phyloP scores from a whole-genome alignment of 2,113 vertebrate genomes.

The Apeltes quadracus region DNA sequence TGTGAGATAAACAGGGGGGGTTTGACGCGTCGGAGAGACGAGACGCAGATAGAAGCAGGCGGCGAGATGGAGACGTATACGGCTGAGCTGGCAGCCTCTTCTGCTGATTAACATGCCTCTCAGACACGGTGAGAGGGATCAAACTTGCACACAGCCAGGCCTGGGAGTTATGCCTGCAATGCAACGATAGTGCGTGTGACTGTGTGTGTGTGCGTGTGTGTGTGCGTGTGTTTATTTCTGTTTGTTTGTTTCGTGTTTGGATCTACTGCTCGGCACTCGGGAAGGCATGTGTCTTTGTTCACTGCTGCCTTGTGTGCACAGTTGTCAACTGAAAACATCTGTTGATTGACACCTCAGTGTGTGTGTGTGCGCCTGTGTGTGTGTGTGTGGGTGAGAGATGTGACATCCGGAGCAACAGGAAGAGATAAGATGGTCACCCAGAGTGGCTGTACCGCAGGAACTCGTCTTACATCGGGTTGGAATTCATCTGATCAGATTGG shows the following conservation, averaged over 20 bases:
- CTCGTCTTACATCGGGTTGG: constrained; percentile 32
- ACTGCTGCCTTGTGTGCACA: constrained; percentile 44
- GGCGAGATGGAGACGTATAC: constrained; percentile 60
- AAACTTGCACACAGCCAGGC: constrained; percentile 63
- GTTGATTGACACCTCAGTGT: constrained; percentile 53
- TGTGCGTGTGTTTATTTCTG: constrained; percentile 8
- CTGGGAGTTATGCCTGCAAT: constrained; percentile 68
- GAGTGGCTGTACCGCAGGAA: constrained; percentile 16
- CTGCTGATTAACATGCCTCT: constrained; percentile 79
- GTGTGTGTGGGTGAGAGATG: constrained; percentile 26
- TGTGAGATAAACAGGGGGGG: constrained; percentile 43
- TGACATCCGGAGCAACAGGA: constrained; percentile 55
- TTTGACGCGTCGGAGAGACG: constrained; percentile 52
- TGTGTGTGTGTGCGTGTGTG: not conserved
- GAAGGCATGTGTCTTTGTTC: constrained; percentile 52
- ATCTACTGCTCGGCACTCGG: constrained; percentile 29
- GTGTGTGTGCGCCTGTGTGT: constrained; percentile 10
- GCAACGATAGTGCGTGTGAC: constrained; percentile 29
- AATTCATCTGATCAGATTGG: constrained; percentile 51
- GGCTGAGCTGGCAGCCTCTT: constrained; percentile 66
- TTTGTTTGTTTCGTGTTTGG: constrained; percentile 45
- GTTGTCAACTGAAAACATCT: constrained; percentile 45
- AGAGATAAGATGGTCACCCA: constrained; percentile 21
- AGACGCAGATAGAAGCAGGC: constrained; percentile 44
- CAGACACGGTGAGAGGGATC: constrained; percentile 71